These are phyloP conservation scores for Caenorhabditis becei DNA, from an alignment of 2,888 invertebrate genomes.

Conservation along the genomic window DNA sequence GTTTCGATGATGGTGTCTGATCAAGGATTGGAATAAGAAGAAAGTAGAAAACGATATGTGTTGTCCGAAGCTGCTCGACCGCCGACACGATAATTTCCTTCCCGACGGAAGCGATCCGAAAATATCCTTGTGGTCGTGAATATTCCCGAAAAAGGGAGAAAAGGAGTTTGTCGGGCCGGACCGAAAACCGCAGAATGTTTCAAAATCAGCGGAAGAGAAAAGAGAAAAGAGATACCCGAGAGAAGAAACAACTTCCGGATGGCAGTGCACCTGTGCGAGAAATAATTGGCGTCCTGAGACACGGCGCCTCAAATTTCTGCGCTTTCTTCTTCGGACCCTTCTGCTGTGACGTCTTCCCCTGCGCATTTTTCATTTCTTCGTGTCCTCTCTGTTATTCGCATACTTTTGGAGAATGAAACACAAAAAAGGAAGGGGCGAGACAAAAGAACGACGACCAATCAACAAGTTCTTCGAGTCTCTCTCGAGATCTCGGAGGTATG, in stretches of 20 bases:
- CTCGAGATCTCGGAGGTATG: constrained; percentile 37
- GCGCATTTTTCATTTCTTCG: constrained; percentile 44
- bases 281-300: constrained; percentile 57
- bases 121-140: constrained; percentile 26
- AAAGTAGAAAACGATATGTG: too few species aligned
- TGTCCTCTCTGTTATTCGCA: constrained; percentile 1
- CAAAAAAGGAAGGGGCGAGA: constrained; percentile 19
- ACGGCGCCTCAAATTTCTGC: constrained; percentile 47
- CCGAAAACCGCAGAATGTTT: constrained; percentile 53
- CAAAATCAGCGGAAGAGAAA: constrained; percentile 42
- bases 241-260: constrained; percentile 53
- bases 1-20: too few species aligned
- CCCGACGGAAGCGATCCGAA: constrained; percentile 14
- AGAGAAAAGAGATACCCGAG: constrained; percentile 55
- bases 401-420: constrained; percentile 35
- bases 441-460: constrained; percentile 34
- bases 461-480: constrained; percentile 23
- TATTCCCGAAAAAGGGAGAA: constrained; percentile 26
- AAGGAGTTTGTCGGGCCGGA: constrained; percentile 8
- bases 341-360: constrained; percentile 35
- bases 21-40: too few species aligned
- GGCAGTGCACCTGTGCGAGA: constrained; percentile 56
- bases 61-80: background rate
- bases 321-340: constrained; percentile 30
- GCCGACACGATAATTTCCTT: constrained; percentile 36